A percentile compares a stretch with the other conserved stretches of the same genome.
Evolutionary conservation across 1,140 invertebrate species (phyloP).

Genomic region (Drosophila repletoides): DNA sequence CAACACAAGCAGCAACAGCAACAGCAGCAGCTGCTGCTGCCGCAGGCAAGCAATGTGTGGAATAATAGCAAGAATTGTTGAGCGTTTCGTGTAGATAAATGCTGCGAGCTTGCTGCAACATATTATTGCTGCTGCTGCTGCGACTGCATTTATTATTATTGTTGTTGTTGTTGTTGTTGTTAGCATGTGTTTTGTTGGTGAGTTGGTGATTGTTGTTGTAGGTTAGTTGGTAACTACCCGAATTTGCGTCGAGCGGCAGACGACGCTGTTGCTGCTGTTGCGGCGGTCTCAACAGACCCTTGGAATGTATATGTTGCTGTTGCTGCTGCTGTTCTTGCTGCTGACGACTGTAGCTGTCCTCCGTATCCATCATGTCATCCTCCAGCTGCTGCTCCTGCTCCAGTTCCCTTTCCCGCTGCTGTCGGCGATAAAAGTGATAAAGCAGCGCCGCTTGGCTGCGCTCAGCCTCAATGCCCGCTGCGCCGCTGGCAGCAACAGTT

Average conservation of each 20-base stretch:
- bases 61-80: conserved; percentile 27
- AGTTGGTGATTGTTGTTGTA: conserved; percentile 17
- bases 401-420: conserved; percentile 57
- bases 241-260: conserved; percentile 71
- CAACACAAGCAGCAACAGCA: conserved; percentile 25
- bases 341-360: conserved; percentile 61
- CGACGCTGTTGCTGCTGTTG: conserved; percentile 60
- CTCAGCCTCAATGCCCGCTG: conserved; percentile 36
- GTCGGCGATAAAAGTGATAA: conserved; percentile 66
- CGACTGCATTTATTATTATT: conserved; percentile 14
- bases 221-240: conserved; percentile 66
- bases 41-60: conserved; percentile 3
- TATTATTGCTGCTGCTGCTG: conserved; percentile 32
- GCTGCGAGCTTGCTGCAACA: conserved; percentile 41
- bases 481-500: conserved; percentile 22
- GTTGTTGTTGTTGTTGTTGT: conserved; percentile 29
- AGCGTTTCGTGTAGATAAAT: conserved; percentile 53
- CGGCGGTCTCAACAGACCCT: conserved; percentile 61
- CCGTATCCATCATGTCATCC: conserved; percentile 73
- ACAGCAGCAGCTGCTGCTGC: conserved; percentile 10
- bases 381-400: conserved; percentile 33
- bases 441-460: conserved; percentile 48
- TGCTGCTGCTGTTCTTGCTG: conserved; percentile 45
- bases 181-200: conserved; percentile 18
- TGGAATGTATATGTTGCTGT: conserved; percentile 68